Evolutionary conservation across 2,113 vertebrate genomes (phyloP), one percentile per base, ranked within the genome.

Genomic region (Dipodomys stephensi): DNA sequence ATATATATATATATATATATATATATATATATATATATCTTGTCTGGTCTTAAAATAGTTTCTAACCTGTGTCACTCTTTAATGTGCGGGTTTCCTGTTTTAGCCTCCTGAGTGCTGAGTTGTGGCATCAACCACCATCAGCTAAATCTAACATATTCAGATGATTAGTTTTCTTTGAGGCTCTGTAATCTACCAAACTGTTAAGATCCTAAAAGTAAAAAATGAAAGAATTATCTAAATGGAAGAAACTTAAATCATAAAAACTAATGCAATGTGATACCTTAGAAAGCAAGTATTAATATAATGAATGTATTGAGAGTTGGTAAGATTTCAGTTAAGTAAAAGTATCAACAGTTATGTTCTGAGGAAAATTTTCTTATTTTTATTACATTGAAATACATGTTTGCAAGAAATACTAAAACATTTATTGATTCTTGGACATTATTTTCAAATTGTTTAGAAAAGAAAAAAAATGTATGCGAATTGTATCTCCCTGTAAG

Each of bases 391-490:
- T 12, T 90, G 18, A 46, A 88, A 22, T 88, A 69, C 2, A 4
- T 64, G 5, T 57, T 65, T 9, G 1, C 28, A 74, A 60, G 12
- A 88, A 88, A 92, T 73, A 57, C 4, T 25, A 4, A 85, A 87
- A 6, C 5, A 77, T 64, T 28, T 88, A 44, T 57, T 57, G 0
- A 4, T 32, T 62, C 3, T 5, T 46, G 0, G 27, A 6, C 12
- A 60, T 81, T 32, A 20, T 57, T 93, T 95, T 83, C 30, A 88
- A 88, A 91, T 64, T 18, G 60, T 39, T 85, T 35, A 71, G 28
- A 7, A 81, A 57, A 73, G 30, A 90, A 80, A 77, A 73, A 73
- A 39, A 39, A 49, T 0, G 74, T 76, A 53, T 57, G 91, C 68
- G 2, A 88, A 80, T 15, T 95, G 7, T 25, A 32, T 8, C 88